Conservation (phyloP, 1,140 invertebrate species). For the Drosophila lacertosa region DNA sequence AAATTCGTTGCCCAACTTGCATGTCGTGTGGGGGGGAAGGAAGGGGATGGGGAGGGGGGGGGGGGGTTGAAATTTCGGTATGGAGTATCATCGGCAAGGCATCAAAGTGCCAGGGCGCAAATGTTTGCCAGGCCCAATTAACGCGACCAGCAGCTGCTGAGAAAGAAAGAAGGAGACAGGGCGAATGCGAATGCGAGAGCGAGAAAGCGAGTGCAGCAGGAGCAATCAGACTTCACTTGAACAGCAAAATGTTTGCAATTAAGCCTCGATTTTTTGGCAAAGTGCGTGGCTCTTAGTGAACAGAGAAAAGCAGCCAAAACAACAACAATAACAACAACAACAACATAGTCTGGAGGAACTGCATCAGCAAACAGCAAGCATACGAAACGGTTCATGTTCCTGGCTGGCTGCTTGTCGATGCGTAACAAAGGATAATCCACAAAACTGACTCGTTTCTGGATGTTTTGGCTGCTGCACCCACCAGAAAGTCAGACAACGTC, state of each 20-base stretch:
- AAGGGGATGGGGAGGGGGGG: too few relatives aligned
- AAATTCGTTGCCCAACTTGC: conserved; percentile 59
- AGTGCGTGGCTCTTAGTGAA: conserved; percentile 39
- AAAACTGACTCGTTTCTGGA: conserved; percentile 38
- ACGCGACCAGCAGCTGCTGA: conserved; percentile 23
- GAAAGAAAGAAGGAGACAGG: conserved; percentile 1
- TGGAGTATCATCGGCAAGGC: conserved; percentile 75
- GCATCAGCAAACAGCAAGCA: conserved; percentile 21
- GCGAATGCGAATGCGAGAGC: background rate
- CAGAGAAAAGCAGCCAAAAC: conserved; percentile 2
- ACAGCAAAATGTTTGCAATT: conserved; percentile 71
- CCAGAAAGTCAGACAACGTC: conserved; percentile 41
- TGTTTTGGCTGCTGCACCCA: conserved; percentile 60
- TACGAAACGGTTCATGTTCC: conserved; percentile 58
- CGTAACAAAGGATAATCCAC: conserved; percentile 79
- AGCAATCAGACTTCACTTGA: conserved; percentile 78
- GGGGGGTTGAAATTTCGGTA: too few relatives aligned
- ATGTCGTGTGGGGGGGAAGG: conserved; percentile 27
- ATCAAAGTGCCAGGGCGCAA: conserved; percentile 72
- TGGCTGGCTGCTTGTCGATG: conserved; percentile 63
- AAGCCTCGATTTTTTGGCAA: conserved; percentile 59
- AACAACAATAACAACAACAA: conserved; percentile 12
- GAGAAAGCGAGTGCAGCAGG: conserved; percentile 3
- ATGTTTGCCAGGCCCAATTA: conserved; percentile 64
- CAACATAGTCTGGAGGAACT: conserved; percentile 27